Percentiles rank a stretch among this genome's conserved stretches.
Conservation (phyloP, 2,797 vertebrate genomes). For the Sebastes minor region DNA sequence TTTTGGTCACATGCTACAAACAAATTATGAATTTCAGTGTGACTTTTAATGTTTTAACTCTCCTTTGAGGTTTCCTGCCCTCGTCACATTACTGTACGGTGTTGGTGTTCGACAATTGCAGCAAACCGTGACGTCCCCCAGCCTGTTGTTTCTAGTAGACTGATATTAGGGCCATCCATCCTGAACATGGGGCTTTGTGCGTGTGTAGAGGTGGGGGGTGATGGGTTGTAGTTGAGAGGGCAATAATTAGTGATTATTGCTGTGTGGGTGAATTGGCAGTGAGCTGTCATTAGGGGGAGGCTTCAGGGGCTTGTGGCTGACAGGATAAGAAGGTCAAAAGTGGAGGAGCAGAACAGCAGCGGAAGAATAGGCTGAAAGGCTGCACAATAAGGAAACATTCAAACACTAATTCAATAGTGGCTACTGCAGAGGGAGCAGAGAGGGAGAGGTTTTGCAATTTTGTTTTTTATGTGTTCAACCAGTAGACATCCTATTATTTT, state of each 20-base stretch:
- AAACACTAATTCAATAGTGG: conserved; percentile 36
- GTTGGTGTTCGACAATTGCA: background rate
- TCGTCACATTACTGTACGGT: background rate
- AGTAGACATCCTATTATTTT: conserved; percentile 7
- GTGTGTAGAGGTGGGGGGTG: background rate
- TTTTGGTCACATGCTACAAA: background rate
- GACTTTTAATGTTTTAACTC: background rate
- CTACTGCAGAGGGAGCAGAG: background rate
- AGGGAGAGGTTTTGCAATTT: background rate
- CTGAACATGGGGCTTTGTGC: background rate
- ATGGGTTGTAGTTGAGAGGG: conserved; percentile 36
- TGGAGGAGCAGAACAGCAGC: conserved; percentile 25
- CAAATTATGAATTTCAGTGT: background rate
- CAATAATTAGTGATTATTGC: conserved; percentile 73
- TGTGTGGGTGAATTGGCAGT: conserved; percentile 58
- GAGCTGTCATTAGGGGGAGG: conserved; percentile 54
- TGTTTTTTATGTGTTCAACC: background rate
- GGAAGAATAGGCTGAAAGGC: conserved; percentile 22
- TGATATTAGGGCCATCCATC: conserved; percentile 46
- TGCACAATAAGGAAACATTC: conserved; percentile 30
- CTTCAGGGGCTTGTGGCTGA: conserved; percentile 51
- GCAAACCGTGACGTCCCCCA: conserved; percentile 5
- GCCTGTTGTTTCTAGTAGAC: conserved; percentile 21
- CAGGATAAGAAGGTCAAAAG: conserved; percentile 63
- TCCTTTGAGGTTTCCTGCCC: background rate